Evolutionary conservation across 2,113 vertebrate genomes (phyloP).

Genomic region (Anoura caudifer): DNA sequence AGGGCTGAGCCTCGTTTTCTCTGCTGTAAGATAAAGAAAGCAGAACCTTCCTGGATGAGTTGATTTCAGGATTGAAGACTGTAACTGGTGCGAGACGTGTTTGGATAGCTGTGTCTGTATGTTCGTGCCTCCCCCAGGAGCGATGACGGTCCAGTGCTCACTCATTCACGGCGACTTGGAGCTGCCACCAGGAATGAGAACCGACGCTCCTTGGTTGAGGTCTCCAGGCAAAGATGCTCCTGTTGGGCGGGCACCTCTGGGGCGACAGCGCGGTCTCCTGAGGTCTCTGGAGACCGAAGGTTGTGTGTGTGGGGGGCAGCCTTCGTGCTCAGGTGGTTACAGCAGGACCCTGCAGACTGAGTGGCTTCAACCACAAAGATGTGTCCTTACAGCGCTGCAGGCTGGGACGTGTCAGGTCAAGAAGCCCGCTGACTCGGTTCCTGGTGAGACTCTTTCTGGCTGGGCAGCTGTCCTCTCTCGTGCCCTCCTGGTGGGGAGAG

Average conservation of each 20-base stretch:
- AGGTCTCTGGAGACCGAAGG: neutral
- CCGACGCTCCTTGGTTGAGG: too few species aligned
- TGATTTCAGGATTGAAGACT: neutral
- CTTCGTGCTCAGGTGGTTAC: neutral
- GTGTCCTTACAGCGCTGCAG: neutral
- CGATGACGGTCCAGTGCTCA: rapidly evolving
- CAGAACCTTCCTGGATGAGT: neutral
- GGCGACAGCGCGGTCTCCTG: neutral
- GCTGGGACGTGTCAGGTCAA: neutral
- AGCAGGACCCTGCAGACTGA: too few species aligned
- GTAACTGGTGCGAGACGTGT: neutral
- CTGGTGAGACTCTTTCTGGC: neutral
- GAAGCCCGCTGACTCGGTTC: neutral
- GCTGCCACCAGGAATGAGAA: too few species aligned
- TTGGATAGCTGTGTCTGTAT: rapidly evolving
- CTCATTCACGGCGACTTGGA: neutral
- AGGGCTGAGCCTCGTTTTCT: neutral
- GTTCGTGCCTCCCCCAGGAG: neutral
- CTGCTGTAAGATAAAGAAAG: neutral
- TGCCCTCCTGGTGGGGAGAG: neutral
- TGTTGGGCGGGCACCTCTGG: neutral
- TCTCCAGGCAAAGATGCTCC: neutral
- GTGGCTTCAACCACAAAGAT: neutral
- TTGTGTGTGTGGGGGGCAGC: neutral
- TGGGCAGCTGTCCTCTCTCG: neutral